A percentile compares a stretch with the other conserved stretches of the same genome.
These are phyloP conservation scores for Dascyllus trimaculatus DNA, from an alignment of 2,113 vertebrate genomes.

Conservation along the genomic window DNA sequence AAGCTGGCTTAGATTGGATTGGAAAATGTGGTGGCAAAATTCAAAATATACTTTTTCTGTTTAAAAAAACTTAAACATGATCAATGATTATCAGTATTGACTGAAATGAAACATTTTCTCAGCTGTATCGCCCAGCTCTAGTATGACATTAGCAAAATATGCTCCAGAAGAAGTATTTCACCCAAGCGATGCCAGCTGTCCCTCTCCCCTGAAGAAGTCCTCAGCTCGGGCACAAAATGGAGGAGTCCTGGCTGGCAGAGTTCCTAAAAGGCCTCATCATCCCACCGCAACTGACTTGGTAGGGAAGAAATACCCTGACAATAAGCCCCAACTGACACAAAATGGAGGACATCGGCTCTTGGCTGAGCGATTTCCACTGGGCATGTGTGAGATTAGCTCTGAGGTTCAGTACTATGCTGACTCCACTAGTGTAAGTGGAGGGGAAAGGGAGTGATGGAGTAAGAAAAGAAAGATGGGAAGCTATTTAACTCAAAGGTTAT, in stretches of 20 bases:
- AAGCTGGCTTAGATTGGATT: too few relatives aligned
- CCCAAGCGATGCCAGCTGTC: background rate
- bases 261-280: slow-evolving; percentile 46
- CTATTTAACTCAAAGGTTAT: slow-evolving; percentile 55
- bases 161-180: slow-evolving; percentile 22
- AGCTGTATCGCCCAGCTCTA: too few relatives aligned
- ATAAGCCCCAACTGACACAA: slow-evolving; percentile 53
- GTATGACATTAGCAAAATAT: background rate
- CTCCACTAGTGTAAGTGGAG: slow-evolving; percentile 29
- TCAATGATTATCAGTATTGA: too few relatives aligned
- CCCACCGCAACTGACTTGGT: slow-evolving; percentile 45
- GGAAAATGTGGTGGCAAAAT: too few relatives aligned
- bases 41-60: too few relatives aligned
- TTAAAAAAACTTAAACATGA: too few relatives aligned
- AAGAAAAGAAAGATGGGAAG: slow-evolving; percentile 20
- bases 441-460: slow-evolving; percentile 16
- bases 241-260: slow-evolving; percentile 23
- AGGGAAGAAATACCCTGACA: slow-evolving; percentile 49
- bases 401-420: slow-evolving; percentile 51
- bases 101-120: too few relatives aligned
- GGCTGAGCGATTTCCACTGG: slow-evolving; percentile 52
- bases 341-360: slow-evolving; percentile 56
- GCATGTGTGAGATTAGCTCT: slow-evolving; percentile 65
- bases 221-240: slow-evolving; percentile 55
- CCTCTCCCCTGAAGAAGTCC: slow-evolving; percentile 22